These are phyloP conservation scores for Henricia sp. DNA, from an alignment of 53 echinoderm and acorn worm species.

Conservation along the genomic window DNA sequence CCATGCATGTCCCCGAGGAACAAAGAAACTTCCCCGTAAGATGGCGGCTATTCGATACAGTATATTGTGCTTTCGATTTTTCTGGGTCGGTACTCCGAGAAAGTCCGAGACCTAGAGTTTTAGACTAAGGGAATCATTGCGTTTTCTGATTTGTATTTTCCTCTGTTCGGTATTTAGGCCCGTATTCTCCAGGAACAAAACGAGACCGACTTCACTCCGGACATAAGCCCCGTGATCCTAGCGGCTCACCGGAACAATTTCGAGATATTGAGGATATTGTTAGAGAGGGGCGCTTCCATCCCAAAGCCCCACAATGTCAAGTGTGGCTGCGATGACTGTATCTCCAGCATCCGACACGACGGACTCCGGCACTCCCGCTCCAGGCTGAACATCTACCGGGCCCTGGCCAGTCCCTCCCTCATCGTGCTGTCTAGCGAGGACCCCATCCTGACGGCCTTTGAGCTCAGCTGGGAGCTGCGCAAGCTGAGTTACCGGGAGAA, in stretches of 20 bases:
- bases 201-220: conserved; percentile 93
- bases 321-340: conserved; percentile 97
- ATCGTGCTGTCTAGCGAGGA: conserved; percentile 95
- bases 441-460: conserved; percentile 95
- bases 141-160: not conserved
- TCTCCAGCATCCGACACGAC: conserved; percentile 93
- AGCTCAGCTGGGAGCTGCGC: conserved; percentile 96
- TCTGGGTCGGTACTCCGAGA: no score
- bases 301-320: conserved; percentile 98
- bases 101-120: no score
- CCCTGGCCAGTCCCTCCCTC: conserved; percentile 93
- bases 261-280: conserved; percentile 90
- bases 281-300: conserved; percentile 95
- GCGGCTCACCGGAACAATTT: conserved; percentile 99
- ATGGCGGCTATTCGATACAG: no score
- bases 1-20: no score
- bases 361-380: conserved; percentile 95
- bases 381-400: conserved; percentile 92
- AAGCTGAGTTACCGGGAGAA: conserved; percentile 93
- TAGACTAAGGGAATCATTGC: no score
- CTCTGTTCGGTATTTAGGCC: conserved; percentile 59
- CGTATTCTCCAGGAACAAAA: conserved; percentile 85
- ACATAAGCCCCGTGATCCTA: conserved; percentile 92
- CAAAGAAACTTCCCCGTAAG: no score
- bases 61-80: no score